phyloP scores from a whole-genome alignment of 2,797 vertebrate genomes.

The Cuniculus paca region DNA sequence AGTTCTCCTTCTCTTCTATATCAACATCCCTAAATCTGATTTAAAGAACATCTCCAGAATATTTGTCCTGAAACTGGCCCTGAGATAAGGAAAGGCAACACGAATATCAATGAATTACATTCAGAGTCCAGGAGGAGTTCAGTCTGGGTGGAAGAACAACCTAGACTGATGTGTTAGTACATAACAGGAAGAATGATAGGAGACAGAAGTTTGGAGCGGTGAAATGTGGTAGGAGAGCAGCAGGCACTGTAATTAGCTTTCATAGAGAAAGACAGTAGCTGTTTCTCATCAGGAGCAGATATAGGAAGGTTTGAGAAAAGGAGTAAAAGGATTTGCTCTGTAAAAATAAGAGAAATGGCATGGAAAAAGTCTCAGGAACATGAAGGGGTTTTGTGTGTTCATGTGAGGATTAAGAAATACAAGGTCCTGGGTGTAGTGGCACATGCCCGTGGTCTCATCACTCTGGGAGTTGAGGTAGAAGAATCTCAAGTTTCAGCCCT shows the following conservation, averaged over 20 bases:
- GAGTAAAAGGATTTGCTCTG: not conserved
- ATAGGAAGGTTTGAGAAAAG: not conserved
- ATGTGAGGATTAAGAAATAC: not conserved
- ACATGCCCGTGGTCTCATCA: not conserved
- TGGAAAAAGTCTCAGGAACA: not conserved
- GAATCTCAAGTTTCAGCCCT: not conserved
- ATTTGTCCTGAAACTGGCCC: not conserved
- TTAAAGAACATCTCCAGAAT: not conserved
- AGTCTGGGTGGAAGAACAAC: not conserved
- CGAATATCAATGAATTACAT: not conserved
- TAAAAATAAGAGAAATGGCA: not conserved
- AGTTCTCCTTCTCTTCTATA: not conserved
- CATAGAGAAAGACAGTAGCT: not conserved
- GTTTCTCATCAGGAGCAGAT: not conserved
- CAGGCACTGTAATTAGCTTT: not conserved
- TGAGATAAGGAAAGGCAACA: not conserved
- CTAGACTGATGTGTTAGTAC: not conserved
- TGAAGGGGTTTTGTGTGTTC: not conserved
- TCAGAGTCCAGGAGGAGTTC: not conserved
- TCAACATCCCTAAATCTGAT: not conserved
- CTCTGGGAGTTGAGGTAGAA: not conserved
- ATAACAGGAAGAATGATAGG: not conserved
- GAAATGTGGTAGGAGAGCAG: not conserved
- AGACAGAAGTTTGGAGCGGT: not conserved
- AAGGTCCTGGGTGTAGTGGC: not conserved